These are phyloP conservation scores for Butorides virescens DNA, from an alignment of 2,113 vertebrate species.

Conservation along the genomic window DNA sequence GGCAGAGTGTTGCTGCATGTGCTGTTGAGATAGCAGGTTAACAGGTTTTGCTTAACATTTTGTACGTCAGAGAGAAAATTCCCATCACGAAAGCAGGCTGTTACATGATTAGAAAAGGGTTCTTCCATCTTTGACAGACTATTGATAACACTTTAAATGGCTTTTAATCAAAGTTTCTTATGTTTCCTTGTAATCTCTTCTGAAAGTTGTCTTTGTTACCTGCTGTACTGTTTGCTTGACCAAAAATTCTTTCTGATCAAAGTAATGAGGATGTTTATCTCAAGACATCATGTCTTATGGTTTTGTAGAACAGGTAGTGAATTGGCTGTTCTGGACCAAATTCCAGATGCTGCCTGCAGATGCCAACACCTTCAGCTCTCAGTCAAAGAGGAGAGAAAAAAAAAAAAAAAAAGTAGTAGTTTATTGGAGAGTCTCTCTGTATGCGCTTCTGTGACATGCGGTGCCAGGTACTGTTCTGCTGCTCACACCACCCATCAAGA, in stretches of 20 bases:
- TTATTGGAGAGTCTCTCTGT: neutral
- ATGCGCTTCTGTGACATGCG: neutral
- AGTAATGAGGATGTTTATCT: conserved; percentile 64
- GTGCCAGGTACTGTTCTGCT: neutral
- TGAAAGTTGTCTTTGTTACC: conserved; percentile 76
- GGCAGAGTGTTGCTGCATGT: conserved; percentile 70
- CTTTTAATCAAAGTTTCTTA: conserved; percentile 78
- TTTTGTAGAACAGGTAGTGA: conserved; percentile 60
- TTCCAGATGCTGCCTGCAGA: conserved; percentile 77
- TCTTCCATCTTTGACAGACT: conserved; percentile 65
- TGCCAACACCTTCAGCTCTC: neutral
- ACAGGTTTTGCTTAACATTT: conserved; percentile 53
- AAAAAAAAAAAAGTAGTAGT: neutral
- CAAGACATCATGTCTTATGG: conserved; percentile 33
- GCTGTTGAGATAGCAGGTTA: conserved; percentile 40
- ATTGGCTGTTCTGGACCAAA: conserved; percentile 68
- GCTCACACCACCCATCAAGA: neutral
- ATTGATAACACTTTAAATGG: conserved; percentile 82
- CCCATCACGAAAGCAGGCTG: conserved; percentile 49
- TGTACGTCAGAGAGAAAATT: conserved; percentile 41
- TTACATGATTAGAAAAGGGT: conserved; percentile 73
- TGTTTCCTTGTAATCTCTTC: conserved; percentile 76
- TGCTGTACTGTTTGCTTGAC: conserved; percentile 72
- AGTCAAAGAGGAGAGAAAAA: neutral
- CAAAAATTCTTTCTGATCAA: conserved; percentile 69